Evolutionary conservation across 1,140 invertebrate species (phyloP), one percentile per base, ranked within the genome.

Genomic region (Luehdorfia chinensis): DNA sequence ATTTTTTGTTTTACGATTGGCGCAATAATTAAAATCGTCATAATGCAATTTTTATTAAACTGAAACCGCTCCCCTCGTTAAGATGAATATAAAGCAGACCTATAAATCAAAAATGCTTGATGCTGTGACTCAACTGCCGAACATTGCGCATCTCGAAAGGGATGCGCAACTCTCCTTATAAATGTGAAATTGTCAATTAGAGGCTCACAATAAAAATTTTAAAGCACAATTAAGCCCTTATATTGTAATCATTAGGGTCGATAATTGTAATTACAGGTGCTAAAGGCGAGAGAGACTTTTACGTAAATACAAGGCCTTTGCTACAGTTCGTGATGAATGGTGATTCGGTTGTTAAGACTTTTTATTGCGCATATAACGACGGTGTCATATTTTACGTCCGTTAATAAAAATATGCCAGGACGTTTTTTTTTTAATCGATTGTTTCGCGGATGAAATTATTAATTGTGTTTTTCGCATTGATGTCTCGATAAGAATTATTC

Each of bases 251-350:
- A 52, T 57, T 60, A 60, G 39, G 46, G 48, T 43, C 11, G 41
- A 50, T 57, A 49, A 54, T 50, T 46, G 47, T 48, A 55, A 47
- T 59, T 51, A 58, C 21, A 32, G 33, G 13, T 21, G 33, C 36
- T 47, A 37, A 43, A 51, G 52, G 43, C 27, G 5, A 37, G 34
- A 11, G n/a, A 19, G 34, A 37, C 34, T 37, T 37, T 37, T 37
- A 37, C 34, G 34, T 37, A 23, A 16, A 21, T 37, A 6, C 34
- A 37, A 37, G 34, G 34, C 18, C 18, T 37, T 37, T 37, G 34
- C 34, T 37, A 37, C 34, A 21, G 16, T 19, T 37, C 34, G 18
- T 5, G 34, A 13, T 37, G 11, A 37, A 23, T 37, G 18, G 18
- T 37, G 12, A 19, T 37, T 37, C 18, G 15, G 12, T 6, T 19